A percentile compares a stretch with the other conserved stretches of the same genome.
phyloP scores from a whole-genome alignment of 2,113 vertebrate species.

The Tinamus guttatus region DNA sequence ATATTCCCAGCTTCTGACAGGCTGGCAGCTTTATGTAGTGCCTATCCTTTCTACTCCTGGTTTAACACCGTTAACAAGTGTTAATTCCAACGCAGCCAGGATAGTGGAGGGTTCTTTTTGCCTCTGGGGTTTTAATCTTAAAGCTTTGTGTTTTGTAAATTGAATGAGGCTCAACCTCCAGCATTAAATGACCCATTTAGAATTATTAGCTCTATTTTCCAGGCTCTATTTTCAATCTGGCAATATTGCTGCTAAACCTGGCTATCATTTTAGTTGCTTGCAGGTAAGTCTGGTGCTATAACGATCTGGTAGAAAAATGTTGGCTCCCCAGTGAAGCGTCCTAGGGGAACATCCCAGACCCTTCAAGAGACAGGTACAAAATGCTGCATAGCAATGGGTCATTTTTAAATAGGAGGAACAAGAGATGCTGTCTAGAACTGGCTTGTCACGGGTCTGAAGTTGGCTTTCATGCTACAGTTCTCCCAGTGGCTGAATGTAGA shows the following conservation, averaged over 20 bases:
- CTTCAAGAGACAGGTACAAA: background rate
- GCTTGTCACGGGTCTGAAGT: background rate
- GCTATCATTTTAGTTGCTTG: background rate
- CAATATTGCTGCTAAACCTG: background rate
- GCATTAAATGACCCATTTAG: background rate
- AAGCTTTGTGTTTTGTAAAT: conserved; percentile 1
- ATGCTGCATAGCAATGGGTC: background rate
- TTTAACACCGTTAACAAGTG: conserved; percentile 14
- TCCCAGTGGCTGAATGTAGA: background rate
- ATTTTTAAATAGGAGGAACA: background rate
- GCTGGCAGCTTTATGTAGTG: background rate
- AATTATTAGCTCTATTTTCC: background rate
- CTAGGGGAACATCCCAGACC: background rate
- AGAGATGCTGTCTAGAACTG: background rate
- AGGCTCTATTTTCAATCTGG: background rate
- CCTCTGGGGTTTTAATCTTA: background rate
- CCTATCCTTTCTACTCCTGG: background rate
- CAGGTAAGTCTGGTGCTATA: background rate
- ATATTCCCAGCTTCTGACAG: background rate
- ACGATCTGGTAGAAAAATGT: background rate
- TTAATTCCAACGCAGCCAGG: background rate
- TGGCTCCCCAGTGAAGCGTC: background rate
- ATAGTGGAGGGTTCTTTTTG: background rate
- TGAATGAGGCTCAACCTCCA: background rate
- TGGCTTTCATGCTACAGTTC: background rate